Evolutionary conservation across 2,888 invertebrate species (phyloP).

Genomic region (Ariolimax columbianus): DNA sequence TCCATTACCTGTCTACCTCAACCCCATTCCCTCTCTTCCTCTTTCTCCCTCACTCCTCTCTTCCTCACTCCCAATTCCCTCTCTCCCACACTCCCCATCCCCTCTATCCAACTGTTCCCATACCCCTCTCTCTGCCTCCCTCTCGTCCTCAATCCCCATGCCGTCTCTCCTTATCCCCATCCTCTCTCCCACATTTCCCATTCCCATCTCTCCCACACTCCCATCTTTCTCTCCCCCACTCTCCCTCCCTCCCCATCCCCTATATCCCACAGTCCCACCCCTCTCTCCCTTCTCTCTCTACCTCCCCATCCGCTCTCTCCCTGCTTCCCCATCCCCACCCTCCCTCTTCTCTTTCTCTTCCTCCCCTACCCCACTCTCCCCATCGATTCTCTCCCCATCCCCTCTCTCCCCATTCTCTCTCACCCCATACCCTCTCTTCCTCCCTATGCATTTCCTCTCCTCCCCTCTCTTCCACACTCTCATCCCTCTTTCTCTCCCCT

Average conservation of each 20-base stretch:
- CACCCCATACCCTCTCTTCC: not conserved
- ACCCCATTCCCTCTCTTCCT: not conserved
- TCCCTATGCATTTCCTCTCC: not conserved
- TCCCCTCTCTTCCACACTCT: not conserved
- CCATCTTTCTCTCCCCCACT: not conserved
- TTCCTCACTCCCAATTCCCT: not conserved
- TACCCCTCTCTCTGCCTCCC: not conserved
- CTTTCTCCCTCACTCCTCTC: not conserved
- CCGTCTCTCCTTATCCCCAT: not conserved
- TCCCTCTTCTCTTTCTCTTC: not conserved
- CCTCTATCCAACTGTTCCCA: not conserved
- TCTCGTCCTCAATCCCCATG: not conserved
- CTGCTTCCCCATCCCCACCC: not conserved
- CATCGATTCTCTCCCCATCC: too few species aligned
- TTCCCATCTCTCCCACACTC: too few species aligned
- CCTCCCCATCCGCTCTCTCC: not conserved
- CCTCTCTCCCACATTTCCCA: not conserved
- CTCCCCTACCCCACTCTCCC: not conserved
- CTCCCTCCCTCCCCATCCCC: not conserved
- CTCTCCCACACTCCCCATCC: not conserved
- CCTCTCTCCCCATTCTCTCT: not conserved
- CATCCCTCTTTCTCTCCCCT: slow-evolving; percentile 3
- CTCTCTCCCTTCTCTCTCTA: not conserved
- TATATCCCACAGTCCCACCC: not conserved
- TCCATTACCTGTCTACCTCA: not conserved